Evolutionary conservation across 2,797 vertebrate genomes (phyloP).

Genomic region (Microctenopoma steveboyesi): DNA sequence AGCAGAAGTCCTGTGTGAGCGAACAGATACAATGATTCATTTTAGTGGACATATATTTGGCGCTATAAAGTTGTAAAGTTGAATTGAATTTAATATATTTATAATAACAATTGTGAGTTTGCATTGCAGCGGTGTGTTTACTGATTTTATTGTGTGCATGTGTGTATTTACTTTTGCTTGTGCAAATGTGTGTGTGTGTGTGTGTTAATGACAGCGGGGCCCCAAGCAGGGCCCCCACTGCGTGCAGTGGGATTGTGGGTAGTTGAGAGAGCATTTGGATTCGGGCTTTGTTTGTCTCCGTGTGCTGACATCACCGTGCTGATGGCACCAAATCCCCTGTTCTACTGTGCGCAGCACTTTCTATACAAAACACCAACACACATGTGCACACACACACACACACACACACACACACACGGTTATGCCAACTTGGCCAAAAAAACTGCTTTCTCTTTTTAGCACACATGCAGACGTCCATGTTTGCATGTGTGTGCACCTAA

Average conservation of each 20-base stretch:
- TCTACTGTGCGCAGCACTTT: conserved; percentile 90
- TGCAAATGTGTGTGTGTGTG: conserved; percentile 15
- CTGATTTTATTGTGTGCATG: background rate
- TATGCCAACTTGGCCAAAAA: conserved; percentile 84
- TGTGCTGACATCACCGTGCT: conserved; percentile 89
- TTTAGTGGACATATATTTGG: background rate
- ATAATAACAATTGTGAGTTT: background rate
- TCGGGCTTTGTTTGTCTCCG: conserved; percentile 85
- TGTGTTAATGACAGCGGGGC: conserved; percentile 64
- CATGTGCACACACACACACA: conserved; percentile 55
- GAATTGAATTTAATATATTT: background rate
- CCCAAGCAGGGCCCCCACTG: conserved; percentile 61
- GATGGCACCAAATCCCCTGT: conserved; percentile 89
- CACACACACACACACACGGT: conserved; percentile 65
- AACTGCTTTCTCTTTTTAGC: conserved; percentile 54
- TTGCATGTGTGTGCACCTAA: conserved; percentile 39
- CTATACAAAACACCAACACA: conserved; percentile 89
- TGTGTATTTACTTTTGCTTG: conserved; percentile 23
- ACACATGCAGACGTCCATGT: conserved; percentile 60
- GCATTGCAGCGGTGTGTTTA: conserved; percentile 2
- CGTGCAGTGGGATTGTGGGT: conserved; percentile 70
- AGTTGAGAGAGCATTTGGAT: conserved; percentile 67
- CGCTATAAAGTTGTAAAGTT: no score
- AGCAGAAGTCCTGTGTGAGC: background rate
- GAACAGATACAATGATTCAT: background rate